Base-by-base conservation (phyloP, 2,888 invertebrate genomes). In the Spisula subtruncata region DNA sequence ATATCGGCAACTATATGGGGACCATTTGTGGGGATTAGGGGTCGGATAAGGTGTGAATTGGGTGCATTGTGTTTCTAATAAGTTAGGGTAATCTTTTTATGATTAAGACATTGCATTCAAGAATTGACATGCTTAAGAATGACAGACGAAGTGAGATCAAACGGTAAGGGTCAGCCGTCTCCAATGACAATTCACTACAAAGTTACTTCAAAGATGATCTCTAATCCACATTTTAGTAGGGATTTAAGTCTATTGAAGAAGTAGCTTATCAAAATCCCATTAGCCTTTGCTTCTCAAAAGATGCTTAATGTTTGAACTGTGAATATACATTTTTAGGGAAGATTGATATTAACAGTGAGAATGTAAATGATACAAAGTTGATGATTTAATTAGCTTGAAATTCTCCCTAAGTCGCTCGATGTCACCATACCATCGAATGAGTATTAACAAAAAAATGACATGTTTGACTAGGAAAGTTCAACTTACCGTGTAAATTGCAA, bases 131-230 rank as follows among this genome's bases (percentile, higher is more conserved):
- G 87, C 46, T 32, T 25, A 56, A 80, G 56, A 14, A 29, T 41
- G 75, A 75, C 25, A 25, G 60, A 80, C 80, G 83, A 88, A 79
- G 46, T 25, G 75, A 91, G 88, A 91, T 91, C 91, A 91, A 91
- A 91, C 83, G 82, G 16, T 12, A 85, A 85, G 81, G 86, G 90
- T 89, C 51, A 60, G 66, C 81, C 84, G 81, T 86, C 79, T 8
- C 71, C 2, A 81, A 54, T 88, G 89, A 91, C 89, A 88, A 91
- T 91, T 91, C 84, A 88, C 88, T 89, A 86, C 29, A 85, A 87
- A 90, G 83, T 85, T 51, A 91, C 91, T 89, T 91, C 91, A 91
- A 91, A 91, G 89, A 54, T 88, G 88, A 88, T 51, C 18, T 75
- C 75, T 75, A 75, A 75, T 75, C 75, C 75, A 35, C 18, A 79